Evolutionary conservation across 2,797 vertebrate genomes (phyloP), one percentile per base, ranked within the genome.

Genomic region (Jordanella pulchra): DNA sequence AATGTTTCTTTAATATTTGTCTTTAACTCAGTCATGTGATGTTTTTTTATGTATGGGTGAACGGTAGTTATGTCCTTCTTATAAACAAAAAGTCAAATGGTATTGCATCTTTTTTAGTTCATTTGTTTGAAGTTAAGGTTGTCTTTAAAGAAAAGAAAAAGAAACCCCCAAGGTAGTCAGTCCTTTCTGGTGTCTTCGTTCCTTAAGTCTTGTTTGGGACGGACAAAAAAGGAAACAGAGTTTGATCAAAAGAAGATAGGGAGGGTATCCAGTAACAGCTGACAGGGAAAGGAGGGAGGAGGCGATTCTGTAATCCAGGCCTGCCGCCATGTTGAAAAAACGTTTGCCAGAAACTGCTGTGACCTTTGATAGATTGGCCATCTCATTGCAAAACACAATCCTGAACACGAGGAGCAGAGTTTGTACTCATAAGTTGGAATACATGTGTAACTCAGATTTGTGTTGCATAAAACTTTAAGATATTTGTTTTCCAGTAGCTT

Each of bases 311-410:
- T 91, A 92, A 91, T 93, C 92, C 88, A 89, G 87, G 79, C 81
- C 84, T 75, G 77, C 79, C 72, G 77, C 88, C 86, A 45, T 86
- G 87, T 91, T 94, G 93, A 92, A 84, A 85, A n/a, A 88, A 91
- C 91, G 88, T 91, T 69, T 87, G 86, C 85, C 80, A 84, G 69
- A 86, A 89, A 83, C 83, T 81, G 80, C 55, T 32, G 55, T 93
- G 92, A 94, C 92, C 89, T 93, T 94, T 94, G 85, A 74, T 83
- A 79, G 65, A 67, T 32, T 76, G 78, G 68, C 74, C 74, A 78
- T 80, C 69, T 53, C 64, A 75, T 69, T 82, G 63, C 55, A 60
- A 82, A 80, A 55, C 74, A 74, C 70, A 54, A 75, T 82, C 75
- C 61, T 68, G 6, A 78, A 86, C 50, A 60, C 61, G 72, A 65